phyloP scores from a whole-genome alignment of 2,888 invertebrate species.

The Psylliodes chrysocephalus region DNA sequence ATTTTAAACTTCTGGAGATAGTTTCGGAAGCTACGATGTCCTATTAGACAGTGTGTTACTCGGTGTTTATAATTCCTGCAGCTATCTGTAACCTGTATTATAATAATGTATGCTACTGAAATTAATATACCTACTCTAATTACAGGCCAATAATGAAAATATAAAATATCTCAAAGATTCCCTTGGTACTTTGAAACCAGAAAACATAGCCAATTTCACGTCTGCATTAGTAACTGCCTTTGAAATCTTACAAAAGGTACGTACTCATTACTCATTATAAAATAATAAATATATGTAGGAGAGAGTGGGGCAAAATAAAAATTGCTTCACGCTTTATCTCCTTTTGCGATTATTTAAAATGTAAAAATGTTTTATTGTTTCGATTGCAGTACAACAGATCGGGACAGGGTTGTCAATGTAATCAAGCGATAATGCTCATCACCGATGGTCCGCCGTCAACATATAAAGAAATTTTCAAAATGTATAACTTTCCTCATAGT shows the following conservation, averaged over 20 bases:
- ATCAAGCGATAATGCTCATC: slow-evolving; percentile 97
- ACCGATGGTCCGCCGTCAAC: slow-evolving; percentile 89
- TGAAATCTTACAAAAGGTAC: slow-evolving; percentile 87
- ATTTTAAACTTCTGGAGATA: too few species aligned
- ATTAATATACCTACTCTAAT: neutral
- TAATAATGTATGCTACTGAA: too few species aligned
- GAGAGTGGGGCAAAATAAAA: slow-evolving; percentile 48
- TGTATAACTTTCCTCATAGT: slow-evolving; percentile 93
- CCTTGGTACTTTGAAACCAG: slow-evolving; percentile 77
- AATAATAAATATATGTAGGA: too few species aligned
- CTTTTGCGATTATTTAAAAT: too few species aligned
- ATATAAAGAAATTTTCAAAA: slow-evolving; percentile 72
- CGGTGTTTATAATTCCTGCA: too few species aligned
- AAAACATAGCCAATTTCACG: slow-evolving; percentile 90
- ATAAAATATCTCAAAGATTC: slow-evolving; percentile 82
- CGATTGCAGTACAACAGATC: slow-evolving; percentile 80
- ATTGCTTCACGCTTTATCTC: slow-evolving; percentile 10
- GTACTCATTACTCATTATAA: neutral
- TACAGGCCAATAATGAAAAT: slow-evolving; percentile 83
- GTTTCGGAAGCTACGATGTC: too few species aligned
- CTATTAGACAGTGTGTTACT: too few species aligned
- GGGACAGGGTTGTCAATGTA: slow-evolving; percentile 91
- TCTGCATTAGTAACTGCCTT: slow-evolving; percentile 93
- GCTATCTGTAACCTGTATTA: too few species aligned
- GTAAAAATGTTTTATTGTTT: too few species aligned